Conservation (phyloP, 2,797 vertebrate genomes). For the Oreochromis grahami region DNA sequence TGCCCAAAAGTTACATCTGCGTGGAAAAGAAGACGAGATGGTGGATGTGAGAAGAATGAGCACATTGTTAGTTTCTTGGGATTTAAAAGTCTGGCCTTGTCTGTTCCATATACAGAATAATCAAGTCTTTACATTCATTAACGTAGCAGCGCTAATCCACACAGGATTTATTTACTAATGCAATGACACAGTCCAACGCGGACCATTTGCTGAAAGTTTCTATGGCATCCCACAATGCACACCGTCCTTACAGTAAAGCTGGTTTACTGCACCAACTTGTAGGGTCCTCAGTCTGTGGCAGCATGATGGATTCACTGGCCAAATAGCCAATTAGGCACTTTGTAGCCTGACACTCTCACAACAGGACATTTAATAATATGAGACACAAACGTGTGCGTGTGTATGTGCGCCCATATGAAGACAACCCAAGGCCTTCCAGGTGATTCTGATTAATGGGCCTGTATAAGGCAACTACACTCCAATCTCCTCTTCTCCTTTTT, state of each 20-base stretch:
- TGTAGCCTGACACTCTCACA: constrained; percentile 68
- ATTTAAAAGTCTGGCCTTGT: not conserved
- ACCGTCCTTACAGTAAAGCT: constrained; percentile 17
- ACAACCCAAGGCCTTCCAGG: constrained; percentile 64
- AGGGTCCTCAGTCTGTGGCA: constrained; percentile 58
- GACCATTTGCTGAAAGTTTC: constrained; percentile 2
- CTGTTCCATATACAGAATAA: not conserved
- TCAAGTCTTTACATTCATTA: not conserved
- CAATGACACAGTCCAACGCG: not conserved
- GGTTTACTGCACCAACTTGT: constrained; percentile 46
- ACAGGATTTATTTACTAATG: not conserved
- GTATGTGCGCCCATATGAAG: constrained; percentile 39
- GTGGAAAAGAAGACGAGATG: not conserved
- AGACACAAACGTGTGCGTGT: constrained; percentile 13
- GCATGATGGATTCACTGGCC: constrained; percentile 72
- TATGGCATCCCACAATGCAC: not conserved
- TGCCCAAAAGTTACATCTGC: not conserved
- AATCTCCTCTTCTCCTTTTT: constrained; percentile 40
- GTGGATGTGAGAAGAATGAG: not conserved
- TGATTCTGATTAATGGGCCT: constrained; percentile 70
- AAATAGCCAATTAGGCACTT: constrained; percentile 75
- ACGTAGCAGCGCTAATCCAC: not conserved
- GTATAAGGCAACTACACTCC: constrained; percentile 40
- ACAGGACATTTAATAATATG: constrained; percentile 68
- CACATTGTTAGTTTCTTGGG: not conserved